Percentiles rank a stretch among this genome's conserved stretches.
Evolutionary conservation across 2,113 vertebrate species (phyloP).

Genomic region (Smithornis capensis): DNA sequence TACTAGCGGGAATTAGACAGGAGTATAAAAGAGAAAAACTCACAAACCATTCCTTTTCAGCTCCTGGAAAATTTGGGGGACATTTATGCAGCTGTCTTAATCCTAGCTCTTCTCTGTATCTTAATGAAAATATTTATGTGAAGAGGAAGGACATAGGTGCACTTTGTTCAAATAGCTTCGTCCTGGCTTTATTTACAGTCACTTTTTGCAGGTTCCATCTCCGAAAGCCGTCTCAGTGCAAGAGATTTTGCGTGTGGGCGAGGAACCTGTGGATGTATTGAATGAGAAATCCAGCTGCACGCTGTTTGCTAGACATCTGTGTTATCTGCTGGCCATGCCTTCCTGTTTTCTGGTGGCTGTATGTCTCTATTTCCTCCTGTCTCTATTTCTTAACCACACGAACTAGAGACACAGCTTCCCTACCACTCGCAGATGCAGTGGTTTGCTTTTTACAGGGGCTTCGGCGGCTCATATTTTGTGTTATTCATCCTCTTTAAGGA

Average conservation of each 20-base stretch:
- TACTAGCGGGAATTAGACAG: background rate
- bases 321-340: background rate
- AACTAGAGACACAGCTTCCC: background rate
- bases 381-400: background rate
- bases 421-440: background rate
- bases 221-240: background rate
- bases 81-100: background rate
- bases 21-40: background rate
- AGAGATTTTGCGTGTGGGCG: background rate
- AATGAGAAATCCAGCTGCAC: background rate
- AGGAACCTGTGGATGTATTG: background rate
- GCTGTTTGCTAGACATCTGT: background rate
- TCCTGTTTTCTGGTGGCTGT: background rate
- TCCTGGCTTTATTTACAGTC: background rate
- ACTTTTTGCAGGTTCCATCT: background rate
- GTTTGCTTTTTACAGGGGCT: background rate
- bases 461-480: slow-evolving; percentile 41
- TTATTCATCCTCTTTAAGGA: slow-evolving; percentile 19
- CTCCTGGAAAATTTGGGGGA: background rate
- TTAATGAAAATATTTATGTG: background rate
- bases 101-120: background rate
- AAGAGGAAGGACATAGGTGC: background rate
- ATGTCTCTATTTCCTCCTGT: background rate
- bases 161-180: background rate
- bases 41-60: background rate